These are phyloP conservation scores for Thelaira solivaga DNA, from an alignment of 2,888 invertebrate genomes.

Conservation along the genomic window DNA sequence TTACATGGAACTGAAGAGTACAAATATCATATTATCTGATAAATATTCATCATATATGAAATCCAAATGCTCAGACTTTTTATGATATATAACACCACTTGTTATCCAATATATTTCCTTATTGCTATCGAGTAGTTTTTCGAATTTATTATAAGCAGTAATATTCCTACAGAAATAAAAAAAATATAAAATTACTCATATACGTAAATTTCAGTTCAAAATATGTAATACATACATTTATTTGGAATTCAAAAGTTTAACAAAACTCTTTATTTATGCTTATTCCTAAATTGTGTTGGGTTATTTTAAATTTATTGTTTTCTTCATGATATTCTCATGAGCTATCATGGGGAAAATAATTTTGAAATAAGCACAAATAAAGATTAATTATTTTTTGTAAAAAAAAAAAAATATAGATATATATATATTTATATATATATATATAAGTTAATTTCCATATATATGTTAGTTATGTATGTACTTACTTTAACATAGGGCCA, in stretches of 20 bases:
- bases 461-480: not conserved
- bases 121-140: constrained; percentile 72
- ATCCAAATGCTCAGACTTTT: constrained; percentile 75
- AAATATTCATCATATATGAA: constrained; percentile 75
- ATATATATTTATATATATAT: no score
- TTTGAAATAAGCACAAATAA: no score
- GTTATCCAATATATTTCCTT: constrained; percentile 75
- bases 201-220: not conserved
- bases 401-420: no score
- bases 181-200: not conserved
- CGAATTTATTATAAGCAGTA: constrained; percentile 74
- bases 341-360: no score
- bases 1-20: constrained; percentile 76
- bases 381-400: no score
- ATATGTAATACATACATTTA: no score
- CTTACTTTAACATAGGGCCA: constrained; percentile 75
- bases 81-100: constrained; percentile 74
- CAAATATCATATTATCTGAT: constrained; percentile 76
- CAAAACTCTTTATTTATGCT: no score
- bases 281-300: no score
- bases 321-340: no score
- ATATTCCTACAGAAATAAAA: constrained; percentile 67
- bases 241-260: no score
- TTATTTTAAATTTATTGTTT: no score
- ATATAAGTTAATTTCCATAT: no score